A percentile compares a stretch with the other conserved stretches of the same genome.
Evolutionary conservation across 35 echinoderm and acorn worm species (phyloP).

Genomic region (Heliocidaris tuberculata): DNA sequence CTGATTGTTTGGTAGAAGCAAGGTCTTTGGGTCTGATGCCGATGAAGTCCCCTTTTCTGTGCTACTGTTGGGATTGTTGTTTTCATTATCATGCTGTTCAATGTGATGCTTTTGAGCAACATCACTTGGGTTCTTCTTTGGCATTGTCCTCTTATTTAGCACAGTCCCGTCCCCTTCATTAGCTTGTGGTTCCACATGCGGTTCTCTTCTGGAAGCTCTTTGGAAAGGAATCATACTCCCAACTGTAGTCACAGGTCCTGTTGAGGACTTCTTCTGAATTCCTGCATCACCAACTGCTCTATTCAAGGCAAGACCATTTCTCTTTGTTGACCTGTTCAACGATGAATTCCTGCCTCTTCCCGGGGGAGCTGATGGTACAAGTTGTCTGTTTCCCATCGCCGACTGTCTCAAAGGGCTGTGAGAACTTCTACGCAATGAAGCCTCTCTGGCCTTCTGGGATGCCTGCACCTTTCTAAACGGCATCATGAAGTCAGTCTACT

Average conservation of each 20-base stretch:
- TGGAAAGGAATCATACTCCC: conserved; percentile 44
- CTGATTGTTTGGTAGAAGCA: not conserved
- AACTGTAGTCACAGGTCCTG: not conserved
- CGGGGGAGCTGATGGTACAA: not conserved
- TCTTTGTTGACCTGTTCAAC: not conserved
- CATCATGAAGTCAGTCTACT: not conserved
- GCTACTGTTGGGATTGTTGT: not conserved
- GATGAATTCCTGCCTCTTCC: not conserved
- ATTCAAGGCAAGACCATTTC: not conserved
- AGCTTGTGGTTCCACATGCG: conserved; percentile 7
- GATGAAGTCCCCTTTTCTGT: not conserved
- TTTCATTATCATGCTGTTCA: not conserved
- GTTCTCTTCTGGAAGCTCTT: conserved; percentile 38
- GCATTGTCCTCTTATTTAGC: conserved; percentile 1
- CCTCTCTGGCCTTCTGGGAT: not conserved
- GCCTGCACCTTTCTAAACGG: not conserved
- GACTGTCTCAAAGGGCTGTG: not conserved
- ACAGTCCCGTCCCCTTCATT: not conserved
- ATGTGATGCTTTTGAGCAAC: not conserved
- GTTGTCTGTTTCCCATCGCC: conserved; percentile 18
- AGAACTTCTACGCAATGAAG: not conserved
- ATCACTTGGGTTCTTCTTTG: not conserved
- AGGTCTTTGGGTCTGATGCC: not conserved
- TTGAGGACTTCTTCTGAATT: conserved; percentile 18
- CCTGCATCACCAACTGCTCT: not conserved